phyloP scores from a whole-genome alignment of 2,888 invertebrate species.

The Glaucopsyche alexis region DNA sequence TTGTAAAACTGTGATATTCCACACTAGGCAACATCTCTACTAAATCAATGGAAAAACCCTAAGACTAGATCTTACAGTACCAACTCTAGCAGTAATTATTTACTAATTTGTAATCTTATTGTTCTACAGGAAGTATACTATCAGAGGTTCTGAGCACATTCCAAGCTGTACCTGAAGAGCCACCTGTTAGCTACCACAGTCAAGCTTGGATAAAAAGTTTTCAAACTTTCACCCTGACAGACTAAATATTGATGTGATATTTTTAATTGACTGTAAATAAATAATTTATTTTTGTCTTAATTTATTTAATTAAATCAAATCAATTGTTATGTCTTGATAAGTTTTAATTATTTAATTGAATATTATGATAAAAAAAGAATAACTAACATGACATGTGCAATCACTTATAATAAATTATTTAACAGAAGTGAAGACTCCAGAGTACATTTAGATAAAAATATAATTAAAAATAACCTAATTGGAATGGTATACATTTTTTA shows the following conservation, averaged over 20 bases:
- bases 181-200: slow-evolving; percentile 53
- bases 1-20: too few species aligned
- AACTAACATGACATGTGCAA: too few species aligned
- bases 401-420: too few species aligned
- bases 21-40: too few species aligned
- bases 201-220: slow-evolving; percentile 63
- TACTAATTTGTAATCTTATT: background rate
- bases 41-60: background rate
- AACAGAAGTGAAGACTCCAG: too few species aligned
- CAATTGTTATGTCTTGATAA: background rate
- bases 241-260: slow-evolving; percentile 45
- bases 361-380: too few species aligned
- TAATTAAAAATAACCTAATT: background rate
- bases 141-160: slow-evolving; percentile 55
- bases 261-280: slow-evolving; percentile 34
- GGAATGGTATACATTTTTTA: background rate
- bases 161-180: slow-evolving; percentile 56
- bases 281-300: slow-evolving; percentile 29
- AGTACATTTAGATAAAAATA: background rate
- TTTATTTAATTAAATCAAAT: slow-evolving; percentile 24
- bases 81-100: background rate
- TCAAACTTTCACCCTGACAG: slow-evolving; percentile 54
- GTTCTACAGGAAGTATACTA: slow-evolving; percentile 60
- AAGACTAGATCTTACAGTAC: background rate
- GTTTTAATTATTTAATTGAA: too few species aligned